Evolutionary conservation across 2,797 vertebrate species (phyloP), one percentile per base, ranked within the genome.

Genomic region (Fratercula arctica): DNA sequence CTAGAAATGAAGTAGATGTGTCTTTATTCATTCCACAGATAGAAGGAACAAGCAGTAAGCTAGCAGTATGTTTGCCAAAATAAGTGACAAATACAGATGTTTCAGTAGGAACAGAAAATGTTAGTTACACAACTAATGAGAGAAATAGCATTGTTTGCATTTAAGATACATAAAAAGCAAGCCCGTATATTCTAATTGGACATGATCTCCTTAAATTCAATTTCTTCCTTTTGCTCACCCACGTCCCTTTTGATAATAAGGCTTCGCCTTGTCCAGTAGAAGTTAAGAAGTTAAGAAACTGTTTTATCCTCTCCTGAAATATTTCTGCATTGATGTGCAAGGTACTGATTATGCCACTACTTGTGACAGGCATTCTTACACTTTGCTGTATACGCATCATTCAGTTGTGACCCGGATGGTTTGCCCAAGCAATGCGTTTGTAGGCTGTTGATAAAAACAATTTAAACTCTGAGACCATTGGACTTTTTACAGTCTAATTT

Each of bases 401-500:
- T 94, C 84, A 66, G 51, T 17, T 89, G 57, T 33, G 73, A 73
- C 53, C n/a, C 85, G 90, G 81, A 54, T 75, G 64, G 64, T 88
- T 97, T 87, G 75, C 82, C 91, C 92, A 86, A 93, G 89, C 94
- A 90, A 56, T 87, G 67, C 11, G 1, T 89, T 97, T 96, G 74
- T 92, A 92, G 95, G 64, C 87, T 89, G 93, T 95, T 97, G 93
- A 91, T 97, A 94, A 97, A 97, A 97, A 86, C 79, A 94, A 60
- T 93, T 97, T 97, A 80, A 80, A 50, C 94, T 95, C 70, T 3
- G 48, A 94, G 88, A 82, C 77, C 84, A 26, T 23, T 90, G 85
- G 84, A 87, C 97, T 97, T 98, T 98, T 98, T 97, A 78, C 93
- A 95, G 96, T 97, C 98, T 98, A 98, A 98, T 98, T 98, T 98